Conservation (phyloP, 2,888 invertebrate genomes). For the Pyralis farinalis region DNA sequence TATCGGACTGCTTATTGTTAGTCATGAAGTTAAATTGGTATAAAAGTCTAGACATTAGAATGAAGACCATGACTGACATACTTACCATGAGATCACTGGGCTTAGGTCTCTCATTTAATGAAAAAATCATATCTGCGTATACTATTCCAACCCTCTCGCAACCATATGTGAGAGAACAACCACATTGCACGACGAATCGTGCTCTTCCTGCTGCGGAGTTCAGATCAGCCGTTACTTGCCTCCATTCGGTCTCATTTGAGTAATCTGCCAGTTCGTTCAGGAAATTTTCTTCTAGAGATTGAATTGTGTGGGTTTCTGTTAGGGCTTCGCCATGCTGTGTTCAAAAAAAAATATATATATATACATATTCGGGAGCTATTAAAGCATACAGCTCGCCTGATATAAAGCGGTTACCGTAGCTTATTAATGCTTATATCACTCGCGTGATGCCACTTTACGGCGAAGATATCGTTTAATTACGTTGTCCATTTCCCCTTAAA, state of each 20-base stretch:
- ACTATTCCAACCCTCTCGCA: conserved; percentile 37
- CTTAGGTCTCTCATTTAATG: conserved; percentile 36
- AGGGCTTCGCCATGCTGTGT: conserved; percentile 43
- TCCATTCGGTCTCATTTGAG: conserved; percentile 47
- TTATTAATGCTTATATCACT: too few relatives aligned
- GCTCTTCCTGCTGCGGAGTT: conserved; percentile 39
- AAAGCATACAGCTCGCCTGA: too few relatives aligned
- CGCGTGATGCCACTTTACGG: too few relatives aligned
- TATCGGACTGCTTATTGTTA: too few relatives aligned
- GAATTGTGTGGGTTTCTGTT: conserved; percentile 39
- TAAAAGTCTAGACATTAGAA: too few relatives aligned
- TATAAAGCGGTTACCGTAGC: too few relatives aligned
- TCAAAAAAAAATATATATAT: too few relatives aligned
- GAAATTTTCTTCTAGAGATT: conserved; percentile 54
- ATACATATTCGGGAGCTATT: too few relatives aligned
- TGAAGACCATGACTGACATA: too few relatives aligned
- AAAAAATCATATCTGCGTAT: conserved; percentile 40
- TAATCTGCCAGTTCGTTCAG: conserved; percentile 50
- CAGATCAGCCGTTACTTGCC: conserved; percentile 31
- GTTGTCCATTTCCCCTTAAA: too few relatives aligned
- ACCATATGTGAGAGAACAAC: conserved; percentile 36
- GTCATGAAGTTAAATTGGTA: too few relatives aligned
- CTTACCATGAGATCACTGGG: conserved; percentile 31
- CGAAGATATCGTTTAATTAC: too few relatives aligned
- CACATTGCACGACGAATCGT: conserved; percentile 42